Percentiles rank a stretch among this genome's conserved stretches.
These are phyloP conservation scores for Cariama cristata DNA, from an alignment of 2,113 vertebrate genomes.

Conservation along the genomic window DNA sequence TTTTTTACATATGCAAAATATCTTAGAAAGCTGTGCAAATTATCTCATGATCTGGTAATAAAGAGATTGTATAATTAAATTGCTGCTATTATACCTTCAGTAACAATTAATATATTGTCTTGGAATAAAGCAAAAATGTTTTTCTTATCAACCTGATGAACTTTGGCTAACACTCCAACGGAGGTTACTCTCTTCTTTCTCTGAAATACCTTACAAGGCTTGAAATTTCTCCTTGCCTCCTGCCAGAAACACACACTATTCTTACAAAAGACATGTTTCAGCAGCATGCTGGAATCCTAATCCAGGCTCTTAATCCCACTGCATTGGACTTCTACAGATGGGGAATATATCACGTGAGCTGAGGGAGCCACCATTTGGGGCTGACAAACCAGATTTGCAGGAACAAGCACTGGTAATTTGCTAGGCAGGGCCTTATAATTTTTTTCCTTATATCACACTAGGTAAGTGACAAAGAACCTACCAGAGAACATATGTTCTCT, in stretches of 20 bases:
- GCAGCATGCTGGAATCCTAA: not conserved
- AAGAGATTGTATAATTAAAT: not conserved
- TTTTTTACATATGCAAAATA: not conserved
- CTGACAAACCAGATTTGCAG: not conserved
- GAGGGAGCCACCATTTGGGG: not conserved
- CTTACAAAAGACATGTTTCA: not conserved
- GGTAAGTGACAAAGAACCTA: conserved; percentile 16
- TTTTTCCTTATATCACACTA: not conserved
- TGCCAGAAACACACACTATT: not conserved
- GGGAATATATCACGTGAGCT: not conserved
- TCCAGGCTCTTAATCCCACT: not conserved
- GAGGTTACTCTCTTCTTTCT: not conserved
- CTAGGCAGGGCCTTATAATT: not conserved
- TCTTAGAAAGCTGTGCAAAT: not conserved
- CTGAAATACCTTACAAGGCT: not conserved
- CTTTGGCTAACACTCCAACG: not conserved
- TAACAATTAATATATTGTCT: not conserved
- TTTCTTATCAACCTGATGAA: not conserved
- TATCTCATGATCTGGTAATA: not conserved
- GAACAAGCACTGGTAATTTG: not conserved
- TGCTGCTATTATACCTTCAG: not conserved
- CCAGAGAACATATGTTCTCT: conserved; percentile 17
- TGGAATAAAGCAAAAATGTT: not conserved
- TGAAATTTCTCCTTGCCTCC: not conserved
- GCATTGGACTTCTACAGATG: not conserved